phyloP scores from a whole-genome alignment of 1,140 invertebrate species.

The Wasmannia auropunctata region DNA sequence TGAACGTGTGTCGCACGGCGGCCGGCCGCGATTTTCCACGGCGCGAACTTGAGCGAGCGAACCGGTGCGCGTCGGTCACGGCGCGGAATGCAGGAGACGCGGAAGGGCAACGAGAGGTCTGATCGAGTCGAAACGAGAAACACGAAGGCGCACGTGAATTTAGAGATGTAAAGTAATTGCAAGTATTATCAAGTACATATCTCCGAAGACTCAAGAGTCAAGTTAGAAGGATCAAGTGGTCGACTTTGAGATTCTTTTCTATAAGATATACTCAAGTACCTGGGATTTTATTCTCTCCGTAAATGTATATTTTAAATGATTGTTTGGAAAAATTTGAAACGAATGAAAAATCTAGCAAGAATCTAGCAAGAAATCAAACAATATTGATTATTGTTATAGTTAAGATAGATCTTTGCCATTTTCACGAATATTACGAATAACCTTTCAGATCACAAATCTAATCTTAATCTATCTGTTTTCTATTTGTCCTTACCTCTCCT shows the following conservation, averaged over 20 bases:
- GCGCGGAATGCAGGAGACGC: background rate
- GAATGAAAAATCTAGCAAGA: background rate
- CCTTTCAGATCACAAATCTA: background rate
- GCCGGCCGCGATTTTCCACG: conserved; percentile 63
- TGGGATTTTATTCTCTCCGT: background rate
- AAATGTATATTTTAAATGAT: background rate
- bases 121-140: background rate
- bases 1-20: conserved; percentile 37
- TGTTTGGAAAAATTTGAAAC: background rate
- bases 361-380: background rate
- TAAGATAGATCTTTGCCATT: background rate
- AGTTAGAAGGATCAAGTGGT: background rate
- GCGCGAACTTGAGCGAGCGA: conserved; percentile 54
- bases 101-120: background rate
- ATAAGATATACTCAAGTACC: background rate
- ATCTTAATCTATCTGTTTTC: background rate
- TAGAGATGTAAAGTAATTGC: background rate
- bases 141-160: background rate
- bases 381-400: background rate
- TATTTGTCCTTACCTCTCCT: conserved; percentile 15
- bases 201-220: background rate
- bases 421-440: background rate
- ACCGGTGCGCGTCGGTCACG: background rate
- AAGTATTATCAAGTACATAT: background rate
- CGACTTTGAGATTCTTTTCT: background rate